Percentiles rank a stretch among this genome's conserved stretches.
Evolutionary conservation across 2,888 invertebrate genomes (phyloP).

Genomic region (Miltochrista miniata): DNA sequence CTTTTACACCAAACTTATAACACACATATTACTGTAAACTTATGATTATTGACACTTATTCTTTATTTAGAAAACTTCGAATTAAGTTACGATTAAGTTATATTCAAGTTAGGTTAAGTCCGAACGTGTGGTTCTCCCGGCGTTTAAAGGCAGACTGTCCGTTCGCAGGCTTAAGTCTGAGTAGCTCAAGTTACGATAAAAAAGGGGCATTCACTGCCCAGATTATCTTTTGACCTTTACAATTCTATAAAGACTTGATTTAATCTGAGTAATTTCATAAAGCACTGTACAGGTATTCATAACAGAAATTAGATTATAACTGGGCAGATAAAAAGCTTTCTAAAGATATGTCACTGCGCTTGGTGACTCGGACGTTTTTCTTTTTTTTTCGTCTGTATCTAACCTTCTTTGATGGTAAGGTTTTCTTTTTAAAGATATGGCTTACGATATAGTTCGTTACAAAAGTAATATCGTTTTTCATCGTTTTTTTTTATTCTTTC

Average conservation of each 20-base stretch:
- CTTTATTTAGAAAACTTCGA: conserved; percentile 32
- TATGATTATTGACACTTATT: conserved; percentile 12
- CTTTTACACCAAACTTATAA: conserved; percentile 14
- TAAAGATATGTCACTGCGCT: background rate
- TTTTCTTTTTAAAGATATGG: too few relatives aligned
- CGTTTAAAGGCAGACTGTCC: conserved; percentile 48
- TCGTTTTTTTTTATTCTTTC: background rate
- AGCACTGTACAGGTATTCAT: conserved; percentile 13
- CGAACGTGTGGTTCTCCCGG: conserved; percentile 48
- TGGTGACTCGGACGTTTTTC: background rate
- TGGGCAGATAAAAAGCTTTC: background rate
- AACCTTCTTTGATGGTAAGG: too few relatives aligned
- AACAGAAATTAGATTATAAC: background rate
- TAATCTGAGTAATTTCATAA: conserved; percentile 29
- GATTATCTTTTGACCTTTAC: conserved; percentile 33
- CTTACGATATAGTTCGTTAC: too few relatives aligned
- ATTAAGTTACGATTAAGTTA: conserved; percentile 50
- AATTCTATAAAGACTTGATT: conserved; percentile 24
- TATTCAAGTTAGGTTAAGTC: conserved; percentile 22
- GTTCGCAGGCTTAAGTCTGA: conserved; percentile 22
- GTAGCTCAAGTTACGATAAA: conserved; percentile 37
- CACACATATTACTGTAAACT: conserved; percentile 22
- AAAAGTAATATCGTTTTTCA: too few relatives aligned
- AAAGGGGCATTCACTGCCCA: conserved; percentile 28
- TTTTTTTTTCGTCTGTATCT: background rate